Evolutionary conservation across 2,888 invertebrate species (phyloP), one percentile per base, ranked within the genome.

Genomic region (Seira musarum): DNA sequence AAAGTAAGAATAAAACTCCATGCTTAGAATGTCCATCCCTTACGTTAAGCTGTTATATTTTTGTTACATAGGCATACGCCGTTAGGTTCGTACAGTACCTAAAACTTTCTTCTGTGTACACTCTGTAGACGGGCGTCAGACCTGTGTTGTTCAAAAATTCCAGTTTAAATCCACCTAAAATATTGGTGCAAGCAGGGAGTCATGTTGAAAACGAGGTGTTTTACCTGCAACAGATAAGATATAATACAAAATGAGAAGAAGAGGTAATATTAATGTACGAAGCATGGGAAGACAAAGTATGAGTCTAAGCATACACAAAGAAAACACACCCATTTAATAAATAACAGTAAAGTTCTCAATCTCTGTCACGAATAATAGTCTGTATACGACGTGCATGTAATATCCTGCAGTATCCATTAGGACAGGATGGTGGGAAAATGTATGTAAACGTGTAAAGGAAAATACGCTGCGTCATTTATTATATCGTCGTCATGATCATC

Each of bases 291-390:
- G 53, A 53, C 53, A 53, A 53, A 13, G 53, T 8, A 30, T 2
- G 8, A 30, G 8, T 8, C 8, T 30, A 30, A 30, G 8, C 30
- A 8, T 30, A 30, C 8, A 30, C 30, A 30, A 30, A 30, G 30
- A 30, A 30, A 30, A 53, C 73, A 49, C 69, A 67, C 75, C 70
- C 75, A 75, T 80, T 80, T 80, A 70, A 75, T 75, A 75, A 71
- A 80, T 80, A 74, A 74, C 73, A 46, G 63, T 69, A 64, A 60
- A 35, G 57, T 74, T 65, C 65, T 80, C 80, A 80, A 75, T 80
- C 75, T 75, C 71, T 74, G 74, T 75, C 80, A 75, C 65, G 46
- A 74, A 25, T 30, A 46, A 35, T 35, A 46, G 21, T 25, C 67
- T 40, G 6, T 21, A 60, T 60, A 60, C 60, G n/a, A n/a, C n/a